Conservation (phyloP, 2,888 invertebrate species). For the Cantharis rustica region DNA sequence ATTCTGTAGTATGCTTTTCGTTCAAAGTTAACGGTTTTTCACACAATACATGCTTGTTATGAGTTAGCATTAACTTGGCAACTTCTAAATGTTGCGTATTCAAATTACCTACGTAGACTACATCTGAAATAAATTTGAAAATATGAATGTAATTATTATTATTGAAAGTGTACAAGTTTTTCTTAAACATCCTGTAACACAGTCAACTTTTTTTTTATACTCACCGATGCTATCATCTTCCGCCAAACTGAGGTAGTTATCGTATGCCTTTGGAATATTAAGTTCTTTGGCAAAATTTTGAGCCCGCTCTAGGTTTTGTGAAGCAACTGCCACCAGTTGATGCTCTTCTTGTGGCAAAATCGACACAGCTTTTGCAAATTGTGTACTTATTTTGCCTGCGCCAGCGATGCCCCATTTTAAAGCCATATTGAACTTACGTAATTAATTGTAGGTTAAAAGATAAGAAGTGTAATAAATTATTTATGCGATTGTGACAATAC, state of each 20-base stretch:
- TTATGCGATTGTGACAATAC: not conserved
- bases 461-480: no score
- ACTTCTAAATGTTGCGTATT: conserved; percentile 75
- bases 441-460: not conserved
- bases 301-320: conserved; percentile 73
- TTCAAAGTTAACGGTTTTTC: conserved; percentile 90
- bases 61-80: conserved; percentile 72
- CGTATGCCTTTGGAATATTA: conserved; percentile 72
- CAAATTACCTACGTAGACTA: conserved; percentile 81
- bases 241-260: conserved; percentile 76
- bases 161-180: not conserved
- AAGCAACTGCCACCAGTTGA: conserved; percentile 75
- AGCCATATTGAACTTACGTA: conserved; percentile 51
- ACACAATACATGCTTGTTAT: conserved; percentile 85
- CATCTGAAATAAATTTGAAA: conserved; percentile 63
- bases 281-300: conserved; percentile 76
- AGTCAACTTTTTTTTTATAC: not conserved
- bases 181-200: not conserved
- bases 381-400: conserved; percentile 84
- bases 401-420: conserved; percentile 85
- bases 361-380: conserved; percentile 73
- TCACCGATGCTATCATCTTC: conserved; percentile 76
- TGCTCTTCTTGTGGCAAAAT: conserved; percentile 72
- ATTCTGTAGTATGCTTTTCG: conserved; percentile 69
- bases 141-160: not conserved